Conservation (phyloP, 2,888 invertebrate genomes). For the Drosophila incognita region DNA sequence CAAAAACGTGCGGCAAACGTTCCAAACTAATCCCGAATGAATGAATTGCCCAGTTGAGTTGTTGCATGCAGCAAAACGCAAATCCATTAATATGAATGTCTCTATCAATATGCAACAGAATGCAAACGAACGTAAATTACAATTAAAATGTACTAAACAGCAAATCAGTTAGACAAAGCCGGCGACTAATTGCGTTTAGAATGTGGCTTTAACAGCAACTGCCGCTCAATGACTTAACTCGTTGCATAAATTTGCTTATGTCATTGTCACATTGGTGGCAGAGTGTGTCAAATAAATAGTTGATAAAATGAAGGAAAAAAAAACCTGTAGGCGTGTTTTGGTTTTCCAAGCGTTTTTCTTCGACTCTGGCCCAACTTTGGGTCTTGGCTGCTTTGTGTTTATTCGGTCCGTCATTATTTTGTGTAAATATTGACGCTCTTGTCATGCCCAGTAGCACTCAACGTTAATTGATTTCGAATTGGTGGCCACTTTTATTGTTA, state of each 20-base stretch:
- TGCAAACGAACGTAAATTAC: neutral
- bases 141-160: neutral
- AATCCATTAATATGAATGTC: slow-evolving; percentile 67
- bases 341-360: slow-evolving; percentile 7
- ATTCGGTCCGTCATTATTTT: slow-evolving; percentile 78
- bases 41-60: slow-evolving; percentile 70
- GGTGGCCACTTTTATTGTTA: slow-evolving; percentile 76
- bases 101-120: slow-evolving; percentile 60
- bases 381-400: slow-evolving; percentile 49
- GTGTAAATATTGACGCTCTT: slow-evolving; percentile 80
- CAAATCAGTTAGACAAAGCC: neutral
- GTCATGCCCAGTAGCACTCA: slow-evolving; percentile 82
- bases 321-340: slow-evolving; percentile 10
- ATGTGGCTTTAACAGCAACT: neutral
- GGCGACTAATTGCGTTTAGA: neutral
- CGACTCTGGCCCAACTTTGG: neutral
- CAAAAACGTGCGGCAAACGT: slow-evolving; percentile 50
- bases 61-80: slow-evolving; percentile 14
- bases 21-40: slow-evolving; percentile 70
- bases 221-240: slow-evolving; percentile 1
- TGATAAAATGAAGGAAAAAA: neutral
- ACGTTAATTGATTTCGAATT: slow-evolving; percentile 81
- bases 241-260: slow-evolving; percentile 40
- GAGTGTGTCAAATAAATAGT: slow-evolving; percentile 44
- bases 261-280: slow-evolving; percentile 40